These are phyloP conservation scores for Nudaria mundana DNA, from an alignment of 2,888 invertebrate genomes.

Conservation along the genomic window DNA sequence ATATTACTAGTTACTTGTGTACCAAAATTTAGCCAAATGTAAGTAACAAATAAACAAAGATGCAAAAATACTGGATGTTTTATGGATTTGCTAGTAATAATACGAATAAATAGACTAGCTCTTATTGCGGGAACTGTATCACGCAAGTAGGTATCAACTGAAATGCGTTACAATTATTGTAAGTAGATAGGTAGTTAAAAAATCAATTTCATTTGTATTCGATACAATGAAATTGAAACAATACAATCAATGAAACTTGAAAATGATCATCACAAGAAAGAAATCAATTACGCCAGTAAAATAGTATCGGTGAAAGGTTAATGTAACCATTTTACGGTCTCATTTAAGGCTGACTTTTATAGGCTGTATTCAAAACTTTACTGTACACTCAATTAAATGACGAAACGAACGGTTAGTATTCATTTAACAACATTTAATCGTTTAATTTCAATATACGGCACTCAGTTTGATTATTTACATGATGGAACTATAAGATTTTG, in stretches of 20 bases:
- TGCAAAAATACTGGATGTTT: no score
- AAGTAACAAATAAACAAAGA: no score
- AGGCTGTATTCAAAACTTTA: constrained; percentile 45
- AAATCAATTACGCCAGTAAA: constrained; percentile 61
- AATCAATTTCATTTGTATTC: background rate
- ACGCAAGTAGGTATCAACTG: background rate
- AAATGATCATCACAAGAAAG: constrained; percentile 43
- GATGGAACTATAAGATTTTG: no score
- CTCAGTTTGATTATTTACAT: constrained; percentile 8
- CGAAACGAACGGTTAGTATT: constrained; percentile 39
- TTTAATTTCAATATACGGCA: constrained; percentile 4
- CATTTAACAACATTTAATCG: no score
- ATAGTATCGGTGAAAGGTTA: constrained; percentile 66
- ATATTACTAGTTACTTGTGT: no score
- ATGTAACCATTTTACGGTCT: constrained; percentile 63
- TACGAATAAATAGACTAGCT: background rate
- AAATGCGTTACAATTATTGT: background rate
- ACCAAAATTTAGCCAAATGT: no score
- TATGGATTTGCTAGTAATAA: no score
- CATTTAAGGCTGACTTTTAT: constrained; percentile 59
- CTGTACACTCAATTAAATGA: constrained; percentile 66
- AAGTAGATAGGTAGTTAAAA: background rate
- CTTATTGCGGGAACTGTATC: no score
- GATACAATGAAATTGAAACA: constrained; percentile 11
- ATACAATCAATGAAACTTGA: constrained; percentile 16